Percentiles rank a stretch among this genome's conserved stretches.
Evolutionary conservation across 2,797 vertebrate species (phyloP).

Genomic region (Oceanodroma leucorhoa): DNA sequence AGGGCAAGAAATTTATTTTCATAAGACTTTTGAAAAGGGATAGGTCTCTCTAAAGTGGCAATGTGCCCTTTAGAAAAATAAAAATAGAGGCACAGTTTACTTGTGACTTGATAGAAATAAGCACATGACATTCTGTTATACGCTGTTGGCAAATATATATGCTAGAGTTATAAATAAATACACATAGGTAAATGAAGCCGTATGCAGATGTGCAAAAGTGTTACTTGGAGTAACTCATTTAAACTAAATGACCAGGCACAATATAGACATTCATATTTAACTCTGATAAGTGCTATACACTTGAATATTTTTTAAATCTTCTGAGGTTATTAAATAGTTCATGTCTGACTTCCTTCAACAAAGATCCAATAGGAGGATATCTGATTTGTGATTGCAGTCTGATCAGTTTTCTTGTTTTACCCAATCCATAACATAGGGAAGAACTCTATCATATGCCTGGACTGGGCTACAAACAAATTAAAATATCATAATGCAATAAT

Average conservation of each 20-base stretch:
- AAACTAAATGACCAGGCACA: background rate
- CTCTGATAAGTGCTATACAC: background rate
- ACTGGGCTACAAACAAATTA: background rate
- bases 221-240: background rate
- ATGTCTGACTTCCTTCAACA: background rate
- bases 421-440: background rate
- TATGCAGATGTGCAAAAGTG: background rate
- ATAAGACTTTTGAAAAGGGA: slow-evolving; percentile 60
- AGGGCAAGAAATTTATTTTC: slow-evolving; percentile 11
- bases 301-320: background rate
- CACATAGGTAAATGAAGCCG: background rate
- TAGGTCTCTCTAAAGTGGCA: slow-evolving; percentile 76
- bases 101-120: slow-evolving; percentile 82
- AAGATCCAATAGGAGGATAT: background rate
- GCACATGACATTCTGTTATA: background rate
- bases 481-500: background rate
- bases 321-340: background rate
- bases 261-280: background rate
- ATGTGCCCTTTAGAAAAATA: slow-evolving; percentile 70
- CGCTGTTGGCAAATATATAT: background rate
- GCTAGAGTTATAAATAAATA: background rate
- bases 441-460: background rate
- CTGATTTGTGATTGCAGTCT: background rate
- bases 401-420: background rate
- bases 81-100: slow-evolving; percentile 71